Percentiles rank a stretch among this genome's conserved stretches.
Conservation (phyloP, 1,140 invertebrate species). For the Drusus annulatus region DNA sequence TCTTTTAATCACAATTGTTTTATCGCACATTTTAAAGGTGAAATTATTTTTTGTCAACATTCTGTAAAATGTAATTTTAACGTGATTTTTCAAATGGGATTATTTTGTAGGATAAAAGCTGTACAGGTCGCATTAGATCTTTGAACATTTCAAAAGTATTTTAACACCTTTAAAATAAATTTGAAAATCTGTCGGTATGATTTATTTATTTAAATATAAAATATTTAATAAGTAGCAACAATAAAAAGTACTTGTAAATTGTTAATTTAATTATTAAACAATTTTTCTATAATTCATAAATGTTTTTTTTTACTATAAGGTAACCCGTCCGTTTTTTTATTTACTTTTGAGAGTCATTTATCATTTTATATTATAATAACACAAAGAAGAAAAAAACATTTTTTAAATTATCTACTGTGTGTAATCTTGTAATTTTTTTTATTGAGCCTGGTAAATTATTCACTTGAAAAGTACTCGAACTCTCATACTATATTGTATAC, state of each 20-base stretch:
- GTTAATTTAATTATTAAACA: too few relatives aligned
- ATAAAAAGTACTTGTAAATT: too few relatives aligned
- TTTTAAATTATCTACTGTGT: not conserved
- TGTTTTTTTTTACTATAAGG: not conserved
- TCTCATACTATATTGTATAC: too few relatives aligned
- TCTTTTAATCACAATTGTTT: too few relatives aligned
- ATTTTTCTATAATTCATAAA: too few relatives aligned
- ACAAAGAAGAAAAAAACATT: too few relatives aligned
- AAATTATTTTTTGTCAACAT: too few relatives aligned
- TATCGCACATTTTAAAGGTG: too few relatives aligned
- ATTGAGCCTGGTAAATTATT: too few relatives aligned
- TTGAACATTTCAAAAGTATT: not conserved
- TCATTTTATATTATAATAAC: not conserved
- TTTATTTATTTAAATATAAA: not conserved
- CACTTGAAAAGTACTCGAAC: too few relatives aligned
- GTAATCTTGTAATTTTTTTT: not conserved
- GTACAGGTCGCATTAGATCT: not conserved
- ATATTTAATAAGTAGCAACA: not conserved
- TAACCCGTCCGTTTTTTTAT: constrained; percentile 9
- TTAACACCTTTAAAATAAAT: not conserved
- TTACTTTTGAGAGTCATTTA: not conserved
- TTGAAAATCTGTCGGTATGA: not conserved
- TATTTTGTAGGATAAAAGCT: not conserved
- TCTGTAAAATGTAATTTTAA: too few relatives aligned
- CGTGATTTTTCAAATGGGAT: too few relatives aligned